Percentiles rank a stretch among this genome's conserved stretches.
Conservation (phyloP, 2,888 invertebrate species). For the Plemyria rubiginata region DNA sequence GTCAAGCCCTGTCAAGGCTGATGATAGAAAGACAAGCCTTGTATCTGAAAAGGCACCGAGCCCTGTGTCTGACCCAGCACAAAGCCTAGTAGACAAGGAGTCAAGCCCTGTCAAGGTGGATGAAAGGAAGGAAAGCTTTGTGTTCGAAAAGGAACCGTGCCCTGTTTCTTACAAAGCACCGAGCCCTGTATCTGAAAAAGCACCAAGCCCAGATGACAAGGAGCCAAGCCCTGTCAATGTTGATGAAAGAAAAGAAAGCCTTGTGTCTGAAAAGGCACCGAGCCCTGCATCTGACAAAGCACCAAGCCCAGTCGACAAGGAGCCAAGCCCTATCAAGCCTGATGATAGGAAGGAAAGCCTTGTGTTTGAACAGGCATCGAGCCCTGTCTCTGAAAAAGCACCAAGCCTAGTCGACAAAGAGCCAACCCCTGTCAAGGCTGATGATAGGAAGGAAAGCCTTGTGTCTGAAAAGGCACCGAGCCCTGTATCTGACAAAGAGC, state of each 20-base stretch:
- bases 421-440: neutral
- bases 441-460: neutral
- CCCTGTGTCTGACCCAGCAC: neutral
- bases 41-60: conserved; percentile 10
- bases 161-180: neutral
- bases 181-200: conserved; percentile 9
- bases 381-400: conserved; percentile 1
- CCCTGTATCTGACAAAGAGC: conserved; percentile 6
- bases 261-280: conserved; percentile 8
- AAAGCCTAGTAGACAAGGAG: conserved; percentile 4
- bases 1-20: conserved; percentile 1
- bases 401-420: neutral
- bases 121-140: neutral
- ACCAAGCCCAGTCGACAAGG: neutral
- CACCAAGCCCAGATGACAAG: conserved; percentile 5
- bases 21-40: conserved; percentile 22
- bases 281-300: conserved; percentile 7
- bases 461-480: neutral
- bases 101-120: conserved; percentile 25
- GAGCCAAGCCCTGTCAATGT: conserved; percentile 1
- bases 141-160: neutral
- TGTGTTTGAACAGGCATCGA: conserved; percentile 8
- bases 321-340: neutral
- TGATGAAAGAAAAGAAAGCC: too few relatives aligned
- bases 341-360: conserved; percentile 23